A percentile compares a stretch with the other conserved stretches of the same genome.
phyloP scores from a whole-genome alignment of 2,113 vertebrate genomes.

The Campylorhamphus procurvoides region DNA sequence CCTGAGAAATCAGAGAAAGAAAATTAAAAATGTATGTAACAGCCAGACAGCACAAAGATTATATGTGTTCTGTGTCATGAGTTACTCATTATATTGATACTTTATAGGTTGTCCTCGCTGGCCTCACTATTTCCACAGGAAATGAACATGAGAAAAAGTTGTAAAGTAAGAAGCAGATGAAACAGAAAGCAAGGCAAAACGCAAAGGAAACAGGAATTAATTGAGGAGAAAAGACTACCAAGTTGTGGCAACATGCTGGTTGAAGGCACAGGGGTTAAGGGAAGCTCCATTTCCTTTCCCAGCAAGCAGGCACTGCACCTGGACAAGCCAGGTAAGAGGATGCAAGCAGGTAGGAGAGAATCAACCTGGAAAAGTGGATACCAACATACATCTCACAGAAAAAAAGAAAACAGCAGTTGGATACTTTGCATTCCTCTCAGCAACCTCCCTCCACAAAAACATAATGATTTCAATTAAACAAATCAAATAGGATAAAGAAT shows the following conservation, averaged over 20 bases:
- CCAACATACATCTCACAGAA: background rate
- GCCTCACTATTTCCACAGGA: background rate
- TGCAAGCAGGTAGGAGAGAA: background rate
- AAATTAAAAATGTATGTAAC: background rate
- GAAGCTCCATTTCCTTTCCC: background rate
- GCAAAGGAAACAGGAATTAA: background rate
- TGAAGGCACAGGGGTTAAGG: background rate
- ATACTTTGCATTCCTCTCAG: background rate
- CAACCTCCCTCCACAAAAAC: background rate
- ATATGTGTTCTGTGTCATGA: background rate
- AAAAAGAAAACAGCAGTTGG: background rate
- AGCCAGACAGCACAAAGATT: background rate
- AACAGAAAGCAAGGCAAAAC: background rate
- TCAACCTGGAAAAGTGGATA: background rate
- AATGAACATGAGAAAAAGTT: background rate
- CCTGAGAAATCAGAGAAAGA: constrained; percentile 43
- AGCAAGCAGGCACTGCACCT: background rate
- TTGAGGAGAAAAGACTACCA: background rate
- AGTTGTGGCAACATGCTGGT: background rate
- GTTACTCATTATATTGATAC: background rate
- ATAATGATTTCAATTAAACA: background rate
- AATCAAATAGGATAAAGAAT: background rate
- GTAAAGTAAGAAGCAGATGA: background rate
- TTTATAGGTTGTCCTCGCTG: background rate
- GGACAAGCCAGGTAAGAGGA: background rate